These are phyloP conservation scores for Sipunculus nudus DNA, from an alignment of 2,888 invertebrate genomes.

Conservation along the genomic window DNA sequence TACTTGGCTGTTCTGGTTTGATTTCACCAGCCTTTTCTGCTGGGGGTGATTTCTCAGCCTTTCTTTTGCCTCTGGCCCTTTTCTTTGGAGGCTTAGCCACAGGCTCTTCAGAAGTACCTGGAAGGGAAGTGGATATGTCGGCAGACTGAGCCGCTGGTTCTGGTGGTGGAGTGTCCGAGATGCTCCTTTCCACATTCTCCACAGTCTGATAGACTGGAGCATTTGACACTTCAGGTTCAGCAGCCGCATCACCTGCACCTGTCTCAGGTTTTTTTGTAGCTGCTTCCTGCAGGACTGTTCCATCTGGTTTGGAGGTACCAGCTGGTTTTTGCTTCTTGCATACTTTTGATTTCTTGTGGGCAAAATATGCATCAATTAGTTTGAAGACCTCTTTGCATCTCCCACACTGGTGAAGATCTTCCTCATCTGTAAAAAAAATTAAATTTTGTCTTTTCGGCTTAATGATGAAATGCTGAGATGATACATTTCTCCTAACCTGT, in stretches of 20 bases:
- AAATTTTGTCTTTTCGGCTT: no score
- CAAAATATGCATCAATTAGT: conserved; percentile 28
- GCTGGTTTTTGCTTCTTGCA: conserved; percentile 29
- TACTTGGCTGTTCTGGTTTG: no score
- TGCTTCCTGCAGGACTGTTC: not conserved
- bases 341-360: conserved; percentile 32
- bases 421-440: no score
- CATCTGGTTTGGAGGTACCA: not conserved
- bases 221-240: not conserved
- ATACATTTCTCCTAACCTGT: no score
- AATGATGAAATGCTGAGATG: no score
- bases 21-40: no score
- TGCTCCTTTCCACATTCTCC: not conserved
- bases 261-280: not conserved
- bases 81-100: no score
- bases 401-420: conserved; percentile 39
- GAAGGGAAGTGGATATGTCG: no score
- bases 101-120: no score
- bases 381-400: conserved; percentile 31
- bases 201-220: no score
- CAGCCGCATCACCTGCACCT: not conserved
- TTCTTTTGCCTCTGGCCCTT: no score
- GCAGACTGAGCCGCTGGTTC: not conserved
- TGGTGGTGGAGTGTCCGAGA: not conserved
- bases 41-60: no score